Base-by-base conservation (phyloP, 2,113 vertebrate genomes). In the Dermatemys mawii region DNA sequence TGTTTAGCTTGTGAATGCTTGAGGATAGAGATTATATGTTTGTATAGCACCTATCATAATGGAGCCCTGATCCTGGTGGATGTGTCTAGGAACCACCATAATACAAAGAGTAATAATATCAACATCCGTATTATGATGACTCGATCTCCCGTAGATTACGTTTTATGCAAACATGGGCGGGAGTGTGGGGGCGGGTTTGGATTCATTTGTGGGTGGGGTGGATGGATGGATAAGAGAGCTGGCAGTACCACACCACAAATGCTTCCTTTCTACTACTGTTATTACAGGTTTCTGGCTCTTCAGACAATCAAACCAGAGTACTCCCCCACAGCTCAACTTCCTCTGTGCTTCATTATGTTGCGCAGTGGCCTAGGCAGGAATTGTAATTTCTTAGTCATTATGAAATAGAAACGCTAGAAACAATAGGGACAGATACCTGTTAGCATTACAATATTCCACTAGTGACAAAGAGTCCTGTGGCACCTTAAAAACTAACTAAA, bases 271-370 rank as follows among this genome's bases (percentile, higher is more conserved):
- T 19, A 79, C 35, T 9, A 78, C 55, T 87, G 81, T 55, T 79
- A 22, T 76, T 76, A n/a, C 13, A 32, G 53, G 55, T 50, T 94
- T 51, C 55, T 93, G 49, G 49, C 21, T 89, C 76, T 3, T 1
- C 41, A 96, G 90, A 19, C 51, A 87, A 5, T 87, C 79, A 90
- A 94, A 96, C 88, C 87, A 63, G 55, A 94, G 44, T 29, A 88
- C 51, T 21, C 16, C 17, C 32, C 32, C 0, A 0, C 21, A 55
- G 84, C 92, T 81, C 86, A 44, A n/a, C 51, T 96, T 93, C 22
- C 81, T 92, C 95, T 97, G 60, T 87, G 83, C 93, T 93, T 96
- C 94, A 78, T 73, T 81, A 76, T 22, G 51, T 70, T 95, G 93
- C 79, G 79, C 85, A 92, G 84, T 90, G 90, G 83, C 53, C 75